A percentile compares a stretch with the other conserved stretches of the same genome.
Evolutionary conservation across 2,797 vertebrate genomes (phyloP).

Genomic region (Manis javanica): DNA sequence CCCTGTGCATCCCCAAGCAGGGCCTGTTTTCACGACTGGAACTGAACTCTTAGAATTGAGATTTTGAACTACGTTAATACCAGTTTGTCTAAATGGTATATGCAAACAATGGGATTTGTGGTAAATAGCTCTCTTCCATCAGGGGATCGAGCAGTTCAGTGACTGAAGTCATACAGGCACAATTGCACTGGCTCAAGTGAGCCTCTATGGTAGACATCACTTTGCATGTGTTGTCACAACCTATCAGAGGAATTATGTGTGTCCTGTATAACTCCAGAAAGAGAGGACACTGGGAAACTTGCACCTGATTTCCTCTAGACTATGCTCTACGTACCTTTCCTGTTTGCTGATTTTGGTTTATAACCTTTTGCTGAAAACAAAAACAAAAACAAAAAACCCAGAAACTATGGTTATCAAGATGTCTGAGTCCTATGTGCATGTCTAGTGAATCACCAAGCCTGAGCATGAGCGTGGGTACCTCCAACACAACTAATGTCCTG

Average conservation of each 20-base stretch:
- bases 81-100: not conserved
- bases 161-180: not conserved
- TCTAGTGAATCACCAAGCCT: no score
- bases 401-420: not conserved
- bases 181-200: not conserved
- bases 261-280: not conserved
- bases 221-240: not conserved
- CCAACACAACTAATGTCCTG: not conserved
- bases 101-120: not conserved
- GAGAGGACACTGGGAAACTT: not conserved
- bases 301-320: not conserved
- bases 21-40: not conserved
- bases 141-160: not conserved
- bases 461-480: not conserved
- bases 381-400: not conserved
- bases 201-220: not conserved
- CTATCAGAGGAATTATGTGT: not conserved
- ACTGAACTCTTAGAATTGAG: not conserved
- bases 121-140: not conserved
- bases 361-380: not conserved
- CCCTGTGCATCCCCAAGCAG: not conserved
- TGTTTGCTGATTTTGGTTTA: not conserved
- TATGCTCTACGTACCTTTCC: not conserved
- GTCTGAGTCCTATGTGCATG: not conserved
- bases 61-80: not conserved